phyloP scores from a whole-genome alignment of 2,888 invertebrate genomes.

The Gortyna flavago region DNA sequence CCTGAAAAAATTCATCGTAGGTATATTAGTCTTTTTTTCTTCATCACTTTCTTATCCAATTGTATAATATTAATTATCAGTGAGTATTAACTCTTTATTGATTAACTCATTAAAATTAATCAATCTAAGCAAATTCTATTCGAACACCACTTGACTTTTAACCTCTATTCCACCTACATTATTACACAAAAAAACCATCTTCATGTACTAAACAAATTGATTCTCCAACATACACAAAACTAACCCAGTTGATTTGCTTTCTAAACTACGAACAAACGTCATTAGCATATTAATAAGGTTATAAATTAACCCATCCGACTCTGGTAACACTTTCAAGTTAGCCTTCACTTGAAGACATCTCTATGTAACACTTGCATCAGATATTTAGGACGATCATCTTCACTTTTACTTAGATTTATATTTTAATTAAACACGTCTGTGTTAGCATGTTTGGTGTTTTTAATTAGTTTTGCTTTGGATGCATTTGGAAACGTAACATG shows the following conservation, averaged over 20 bases:
- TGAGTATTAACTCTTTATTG: neutral
- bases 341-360: constrained; percentile 51
- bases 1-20: neutral
- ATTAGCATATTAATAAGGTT: constrained; percentile 66
- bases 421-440: constrained; percentile 11
- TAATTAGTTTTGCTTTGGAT: constrained; percentile 18
- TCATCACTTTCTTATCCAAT: neutral
- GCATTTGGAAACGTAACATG: constrained; percentile 1
- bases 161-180: constrained; percentile 25
- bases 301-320: constrained; percentile 63
- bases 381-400: constrained; percentile 59
- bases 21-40: neutral
- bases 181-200: constrained; percentile 31
- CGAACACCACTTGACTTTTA: constrained; percentile 31
- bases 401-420: constrained; percentile 45
- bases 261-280: constrained; percentile 61
- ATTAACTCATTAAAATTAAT: constrained; percentile 29
- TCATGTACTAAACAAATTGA: constrained; percentile 43
- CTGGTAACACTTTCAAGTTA: constrained; percentile 53
- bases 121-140: constrained; percentile 5
- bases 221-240: constrained; percentile 27
- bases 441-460: constrained; percentile 1
- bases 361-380: constrained; percentile 52
- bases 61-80: neutral
- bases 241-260: constrained; percentile 62